Evolutionary conservation across 2,888 invertebrate species (phyloP), one percentile per base, ranked within the genome.

Genomic region (Rhamphomyia laevipes): DNA sequence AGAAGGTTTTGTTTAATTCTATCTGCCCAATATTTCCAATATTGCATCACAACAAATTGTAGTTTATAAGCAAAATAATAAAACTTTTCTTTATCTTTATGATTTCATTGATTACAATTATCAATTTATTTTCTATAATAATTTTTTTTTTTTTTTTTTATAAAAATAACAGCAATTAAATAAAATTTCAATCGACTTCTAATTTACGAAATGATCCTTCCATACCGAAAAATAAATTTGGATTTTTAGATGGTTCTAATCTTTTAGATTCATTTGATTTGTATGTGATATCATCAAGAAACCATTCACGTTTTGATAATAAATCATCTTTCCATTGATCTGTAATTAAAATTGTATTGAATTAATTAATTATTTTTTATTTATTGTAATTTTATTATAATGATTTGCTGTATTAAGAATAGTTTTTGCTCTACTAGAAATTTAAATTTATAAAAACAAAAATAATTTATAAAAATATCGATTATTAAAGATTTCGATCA

Each of bases 201-300:
- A 64, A 49, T 51, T 66, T 63, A 21, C 66, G 57, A 52, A 65
- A 65, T n/a, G 66, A 60, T 23, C 63, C 64, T 18, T 63, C 62
- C 31, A 58, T 53, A 15, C 65, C 65, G 43, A 65, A 66, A 7
- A 65, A 48, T 1, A 56, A 51, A 35, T 64, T 59, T 6, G 57
- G 46, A 37, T 46, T 58, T 1, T 61, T 40, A 5, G 52, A 48
- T 10, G 56, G 58, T 3, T 61, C 62, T 6, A 56, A 51, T 27
- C 66, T 50, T 30, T 62, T 54, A 12, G 57, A 54, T 43, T 66
- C 66, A 23, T 65, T 55, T 10, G 60, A 57, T 9, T 59, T 58
- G 27, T 58, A 67, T 13, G 61, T 51, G 3, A 46, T 53, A 13
- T 67, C 65, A 17, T 63, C 59, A 12, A 56, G 53, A n/a, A 64